A percentile compares a stretch with the other conserved stretches of the same genome.
Evolutionary conservation across 2,113 vertebrate genomes (phyloP).

Genomic region (Labeo catla): DNA sequence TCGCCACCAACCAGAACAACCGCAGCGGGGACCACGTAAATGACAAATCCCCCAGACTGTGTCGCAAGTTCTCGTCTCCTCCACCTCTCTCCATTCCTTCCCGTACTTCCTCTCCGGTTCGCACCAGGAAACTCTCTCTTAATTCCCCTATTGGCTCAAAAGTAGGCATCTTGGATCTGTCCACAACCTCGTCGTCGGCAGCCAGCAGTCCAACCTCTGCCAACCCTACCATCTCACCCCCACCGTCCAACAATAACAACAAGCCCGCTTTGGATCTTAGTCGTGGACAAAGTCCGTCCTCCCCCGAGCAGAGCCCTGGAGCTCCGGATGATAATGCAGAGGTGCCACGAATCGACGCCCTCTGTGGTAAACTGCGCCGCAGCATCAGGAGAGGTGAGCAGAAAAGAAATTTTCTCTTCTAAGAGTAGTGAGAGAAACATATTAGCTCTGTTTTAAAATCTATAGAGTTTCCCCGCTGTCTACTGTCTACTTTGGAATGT

Average conservation of each 20-base stretch:
- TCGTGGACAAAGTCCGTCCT: conserved; percentile 75
- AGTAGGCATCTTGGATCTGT: conserved; percentile 86
- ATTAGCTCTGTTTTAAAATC: neutral
- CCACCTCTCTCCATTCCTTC: conserved; percentile 89
- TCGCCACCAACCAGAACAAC: conserved; percentile 91
- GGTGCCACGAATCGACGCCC: conserved; percentile 82
- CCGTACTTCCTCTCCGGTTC: conserved; percentile 88
- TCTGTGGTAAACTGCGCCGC: conserved; percentile 87
- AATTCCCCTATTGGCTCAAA: conserved; percentile 88
- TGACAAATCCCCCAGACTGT: conserved; percentile 90
- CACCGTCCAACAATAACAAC: conserved; percentile 73
- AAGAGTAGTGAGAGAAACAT: neutral
- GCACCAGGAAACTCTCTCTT: conserved; percentile 90
- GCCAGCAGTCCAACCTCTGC: conserved; percentile 79
- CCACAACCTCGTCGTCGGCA: conserved; percentile 78
- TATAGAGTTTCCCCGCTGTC: neutral
- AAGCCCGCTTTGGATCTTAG: conserved; percentile 82
- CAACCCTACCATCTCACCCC: conserved; percentile 76
- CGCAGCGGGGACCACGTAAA: conserved; percentile 82
- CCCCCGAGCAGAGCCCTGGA: conserved; percentile 85
- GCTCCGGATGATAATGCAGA: conserved; percentile 80
- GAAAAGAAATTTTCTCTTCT: neutral
- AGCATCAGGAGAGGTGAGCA: conserved; percentile 88
- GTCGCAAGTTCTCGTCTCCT: conserved; percentile 96
- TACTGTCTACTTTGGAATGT: neutral